A percentile compares a stretch with the other conserved stretches of the same genome.
Conservation (phyloP, 2,888 invertebrate species). For the Xylota segnis region DNA sequence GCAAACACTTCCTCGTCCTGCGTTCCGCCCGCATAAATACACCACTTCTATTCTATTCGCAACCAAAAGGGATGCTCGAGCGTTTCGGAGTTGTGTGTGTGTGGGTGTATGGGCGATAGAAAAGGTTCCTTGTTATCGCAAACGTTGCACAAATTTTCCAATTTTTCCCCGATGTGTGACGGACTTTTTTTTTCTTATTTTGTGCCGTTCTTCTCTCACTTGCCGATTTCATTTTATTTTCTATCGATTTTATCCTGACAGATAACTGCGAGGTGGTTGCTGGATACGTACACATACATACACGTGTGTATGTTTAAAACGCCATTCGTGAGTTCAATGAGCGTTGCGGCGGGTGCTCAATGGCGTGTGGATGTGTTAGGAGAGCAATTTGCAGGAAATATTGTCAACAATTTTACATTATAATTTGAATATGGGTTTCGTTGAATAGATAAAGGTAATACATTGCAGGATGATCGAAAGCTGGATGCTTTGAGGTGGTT, state of each 20-base stretch:
- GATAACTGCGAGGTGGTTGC: slow-evolving; percentile 48
- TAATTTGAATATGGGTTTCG: slow-evolving; percentile 24
- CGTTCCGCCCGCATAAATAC: slow-evolving; percentile 22
- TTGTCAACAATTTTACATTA: slow-evolving; percentile 57
- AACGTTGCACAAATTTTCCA: slow-evolving; percentile 76
- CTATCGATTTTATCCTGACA: slow-evolving; percentile 68
- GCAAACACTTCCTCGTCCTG: slow-evolving; percentile 60
- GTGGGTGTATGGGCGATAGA: slow-evolving; percentile 23
- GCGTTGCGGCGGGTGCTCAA: slow-evolving; percentile 49
- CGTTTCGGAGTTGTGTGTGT: slow-evolving; percentile 20
- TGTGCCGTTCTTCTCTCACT: slow-evolving; percentile 31
- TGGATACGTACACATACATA: neutral
- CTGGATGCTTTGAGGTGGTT: neutral
- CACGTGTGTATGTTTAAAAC: slow-evolving; percentile 32
- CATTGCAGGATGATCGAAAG: neutral
- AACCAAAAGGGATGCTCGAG: slow-evolving; percentile 45
- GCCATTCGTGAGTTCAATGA: slow-evolving; percentile 49
- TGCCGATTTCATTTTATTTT: slow-evolving; percentile 68
- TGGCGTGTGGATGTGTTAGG: slow-evolving; percentile 52
- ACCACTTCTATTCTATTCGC: slow-evolving; percentile 51
- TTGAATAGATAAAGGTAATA: neutral
- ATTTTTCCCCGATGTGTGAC: slow-evolving; percentile 68
- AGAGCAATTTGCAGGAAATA: slow-evolving; percentile 55
- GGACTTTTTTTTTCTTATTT: slow-evolving; percentile 23
- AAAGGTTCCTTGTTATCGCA: slow-evolving; percentile 70